Conservation (phyloP, 2,797 vertebrate genomes). For the Rachycentron canadum region DNA sequence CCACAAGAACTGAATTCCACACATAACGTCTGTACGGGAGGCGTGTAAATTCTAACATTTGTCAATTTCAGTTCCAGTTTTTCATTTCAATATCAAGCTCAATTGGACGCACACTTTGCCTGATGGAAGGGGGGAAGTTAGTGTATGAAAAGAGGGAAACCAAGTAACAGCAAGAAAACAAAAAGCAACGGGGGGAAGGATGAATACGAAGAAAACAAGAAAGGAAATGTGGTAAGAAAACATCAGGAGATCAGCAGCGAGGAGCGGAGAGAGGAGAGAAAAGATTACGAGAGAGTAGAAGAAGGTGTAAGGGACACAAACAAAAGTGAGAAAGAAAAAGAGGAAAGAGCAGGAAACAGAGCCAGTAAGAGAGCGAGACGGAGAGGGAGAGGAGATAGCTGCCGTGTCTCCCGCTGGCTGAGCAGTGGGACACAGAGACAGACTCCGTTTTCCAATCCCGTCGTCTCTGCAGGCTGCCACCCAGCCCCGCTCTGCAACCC, state of each 20-base stretch:
- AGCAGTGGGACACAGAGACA: slow-evolving; percentile 73
- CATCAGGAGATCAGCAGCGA: slow-evolving; percentile 32
- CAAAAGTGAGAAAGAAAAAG: slow-evolving; percentile 44
- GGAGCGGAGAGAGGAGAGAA: slow-evolving; percentile 12
- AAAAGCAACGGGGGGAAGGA: slow-evolving; percentile 41
- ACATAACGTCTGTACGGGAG: neutral
- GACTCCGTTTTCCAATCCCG: slow-evolving; percentile 76
- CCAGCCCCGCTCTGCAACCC: slow-evolving; percentile 66
- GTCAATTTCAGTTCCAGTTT: slow-evolving; percentile 40
- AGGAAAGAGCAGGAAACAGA: slow-evolving; percentile 38
- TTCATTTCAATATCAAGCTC: slow-evolving; percentile 55
- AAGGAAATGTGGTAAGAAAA: slow-evolving; percentile 44
- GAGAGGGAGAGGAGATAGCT: slow-evolving; percentile 69
- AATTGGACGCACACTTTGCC: slow-evolving; percentile 48
- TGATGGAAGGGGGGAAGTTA: slow-evolving; percentile 25
- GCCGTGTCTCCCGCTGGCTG: slow-evolving; percentile 66
- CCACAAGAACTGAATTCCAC: slow-evolving; percentile 19
- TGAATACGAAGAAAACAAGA: slow-evolving; percentile 54
- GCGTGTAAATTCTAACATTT: slow-evolving; percentile 46
- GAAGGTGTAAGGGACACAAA: slow-evolving; percentile 29
- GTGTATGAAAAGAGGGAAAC: slow-evolving; percentile 27
- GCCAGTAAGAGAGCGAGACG: slow-evolving; percentile 8
- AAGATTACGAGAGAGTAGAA: slow-evolving; percentile 33
- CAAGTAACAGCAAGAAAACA: slow-evolving; percentile 33
- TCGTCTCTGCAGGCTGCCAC: slow-evolving; percentile 72